Evolutionary conservation across 2,113 vertebrate species (phyloP).

Genomic region (Quiscalus mexicanus): DNA sequence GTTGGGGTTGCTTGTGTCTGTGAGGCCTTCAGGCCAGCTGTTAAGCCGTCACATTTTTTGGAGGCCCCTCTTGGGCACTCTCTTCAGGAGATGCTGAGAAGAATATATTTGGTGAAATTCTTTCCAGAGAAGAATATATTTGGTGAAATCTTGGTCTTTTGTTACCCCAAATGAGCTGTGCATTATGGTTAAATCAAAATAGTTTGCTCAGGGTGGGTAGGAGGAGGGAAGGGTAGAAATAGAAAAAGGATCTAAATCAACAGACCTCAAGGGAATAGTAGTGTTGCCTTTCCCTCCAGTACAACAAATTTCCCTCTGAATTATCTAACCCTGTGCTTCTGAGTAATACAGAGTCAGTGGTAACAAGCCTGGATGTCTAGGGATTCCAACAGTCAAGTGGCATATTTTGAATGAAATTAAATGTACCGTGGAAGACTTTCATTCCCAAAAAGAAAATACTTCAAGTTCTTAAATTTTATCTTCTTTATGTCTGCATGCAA

Average conservation of each 20-base stretch:
- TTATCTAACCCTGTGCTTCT: neutral
- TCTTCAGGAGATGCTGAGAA: neutral
- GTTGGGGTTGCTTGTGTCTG: neutral
- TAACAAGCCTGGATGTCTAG: neutral
- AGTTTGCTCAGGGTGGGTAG: neutral
- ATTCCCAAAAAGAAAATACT: neutral
- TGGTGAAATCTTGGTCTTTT: neutral
- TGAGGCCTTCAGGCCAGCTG: neutral
- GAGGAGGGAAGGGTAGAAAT: neutral
- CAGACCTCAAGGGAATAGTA: neutral
- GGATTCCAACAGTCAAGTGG: neutral
- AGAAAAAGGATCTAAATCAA: neutral
- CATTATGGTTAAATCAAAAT: accelerated
- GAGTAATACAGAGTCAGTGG: neutral
- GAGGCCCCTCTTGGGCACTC: neutral
- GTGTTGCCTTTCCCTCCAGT: neutral
- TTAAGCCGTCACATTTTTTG: neutral
- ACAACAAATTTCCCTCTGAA: neutral
- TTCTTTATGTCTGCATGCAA: neutral
- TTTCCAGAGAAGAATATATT: neutral
- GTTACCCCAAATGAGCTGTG: neutral
- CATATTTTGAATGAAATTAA: neutral
- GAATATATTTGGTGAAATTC: neutral
- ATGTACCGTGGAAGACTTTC: neutral
- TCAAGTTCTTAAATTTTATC: neutral